phyloP scores from a whole-genome alignment of 2,797 vertebrate species.

The Melanotaenia maccullochi region DNA sequence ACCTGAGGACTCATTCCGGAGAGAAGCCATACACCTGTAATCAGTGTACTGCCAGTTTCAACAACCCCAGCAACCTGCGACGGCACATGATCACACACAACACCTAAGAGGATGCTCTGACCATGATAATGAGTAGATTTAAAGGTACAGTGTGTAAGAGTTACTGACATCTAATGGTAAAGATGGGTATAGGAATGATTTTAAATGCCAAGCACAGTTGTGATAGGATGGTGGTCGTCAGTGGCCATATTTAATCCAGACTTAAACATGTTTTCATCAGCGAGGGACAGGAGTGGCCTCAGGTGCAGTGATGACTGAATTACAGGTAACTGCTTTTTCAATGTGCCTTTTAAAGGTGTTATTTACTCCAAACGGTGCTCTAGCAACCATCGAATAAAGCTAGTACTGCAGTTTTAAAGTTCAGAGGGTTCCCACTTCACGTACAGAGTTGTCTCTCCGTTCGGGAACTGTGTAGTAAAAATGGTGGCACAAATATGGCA shows the following conservation, averaged over 20 bases:
- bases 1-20: conserved; percentile 80
- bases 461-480: neutral
- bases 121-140: neutral
- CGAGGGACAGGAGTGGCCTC: neutral
- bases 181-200: neutral
- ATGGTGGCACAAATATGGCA: neutral
- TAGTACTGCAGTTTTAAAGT: too few species aligned
- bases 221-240: neutral
- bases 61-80: conserved; percentile 81
- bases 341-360: neutral
- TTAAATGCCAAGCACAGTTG: too few species aligned
- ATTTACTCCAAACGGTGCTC: neutral
- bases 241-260: neutral
- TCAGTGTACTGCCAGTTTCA: conserved; percentile 75
- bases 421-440: neutral
- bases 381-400: too few species aligned
- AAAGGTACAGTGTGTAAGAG: neutral
- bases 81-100: conserved; percentile 79
- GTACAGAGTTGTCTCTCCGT: neutral
- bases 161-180: neutral
- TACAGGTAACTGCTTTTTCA: neutral
- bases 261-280: neutral
- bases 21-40: conserved; percentile 79
- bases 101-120: conserved; percentile 43
- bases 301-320: neutral